These are phyloP conservation scores for Diadumene lineata DNA, from an alignment of 92 coral and sea anemone genomes.

Conservation along the genomic window DNA sequence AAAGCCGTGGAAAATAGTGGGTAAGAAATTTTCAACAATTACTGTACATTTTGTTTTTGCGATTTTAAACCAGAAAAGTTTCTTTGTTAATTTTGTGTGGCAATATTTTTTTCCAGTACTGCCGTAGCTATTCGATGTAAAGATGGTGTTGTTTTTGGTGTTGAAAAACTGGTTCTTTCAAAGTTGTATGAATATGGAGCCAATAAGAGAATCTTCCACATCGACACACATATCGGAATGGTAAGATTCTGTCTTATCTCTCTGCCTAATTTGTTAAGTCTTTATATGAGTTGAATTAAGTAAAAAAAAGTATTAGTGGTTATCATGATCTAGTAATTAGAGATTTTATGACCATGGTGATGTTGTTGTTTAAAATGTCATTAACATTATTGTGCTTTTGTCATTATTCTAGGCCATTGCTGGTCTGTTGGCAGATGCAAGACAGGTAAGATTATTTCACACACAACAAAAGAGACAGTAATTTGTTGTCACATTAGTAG, in stretches of 20 bases:
- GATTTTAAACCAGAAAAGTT: no score
- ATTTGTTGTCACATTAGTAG: no score
- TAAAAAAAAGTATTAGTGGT: no score
- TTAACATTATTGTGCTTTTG: not conserved
- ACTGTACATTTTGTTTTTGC: not conserved
- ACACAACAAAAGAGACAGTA: no score
- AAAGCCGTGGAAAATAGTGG: constrained; percentile 99
- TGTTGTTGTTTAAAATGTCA: no score
- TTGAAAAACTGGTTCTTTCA: constrained; percentile 92
- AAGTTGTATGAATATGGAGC: constrained; percentile 93
- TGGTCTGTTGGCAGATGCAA: constrained; percentile 93
- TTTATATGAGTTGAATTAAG: no score
- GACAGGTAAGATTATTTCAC: constrained; percentile 91
- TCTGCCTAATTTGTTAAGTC: no score
- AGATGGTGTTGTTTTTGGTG: constrained; percentile 98
- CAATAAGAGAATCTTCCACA: constrained; percentile 90
- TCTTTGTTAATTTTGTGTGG: not conserved
- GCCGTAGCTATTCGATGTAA: constrained; percentile 89
- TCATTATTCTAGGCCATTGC: constrained; percentile 79
- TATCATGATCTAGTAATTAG: no score
- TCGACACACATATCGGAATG: constrained; percentile 97
- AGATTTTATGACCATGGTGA: no score
- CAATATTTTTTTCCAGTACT: constrained; percentile 47
- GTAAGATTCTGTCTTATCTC: constrained; percentile 45
- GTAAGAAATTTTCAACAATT: constrained; percentile 37